A percentile compares a stretch with the other conserved stretches of the same genome.
Evolutionary conservation across 2,797 vertebrate genomes (phyloP).

Genomic region (Microcaecilia unicolor): DNA sequence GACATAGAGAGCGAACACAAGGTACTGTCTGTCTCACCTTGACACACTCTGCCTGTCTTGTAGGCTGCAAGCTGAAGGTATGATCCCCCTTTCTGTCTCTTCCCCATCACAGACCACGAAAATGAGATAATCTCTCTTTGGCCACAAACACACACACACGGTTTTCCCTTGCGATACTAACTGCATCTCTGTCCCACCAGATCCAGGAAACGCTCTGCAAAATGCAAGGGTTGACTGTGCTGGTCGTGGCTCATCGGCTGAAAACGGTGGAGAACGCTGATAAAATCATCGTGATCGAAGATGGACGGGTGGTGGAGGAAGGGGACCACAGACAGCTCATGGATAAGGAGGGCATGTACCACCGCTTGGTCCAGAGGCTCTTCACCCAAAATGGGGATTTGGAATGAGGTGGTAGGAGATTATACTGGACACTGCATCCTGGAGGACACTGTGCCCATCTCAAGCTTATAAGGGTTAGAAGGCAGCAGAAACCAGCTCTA

Average conservation of each 20-base stretch:
- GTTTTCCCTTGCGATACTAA: no score
- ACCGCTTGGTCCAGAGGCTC: conserved; percentile 43
- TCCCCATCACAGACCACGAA: no score
- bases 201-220: conserved; percentile 45
- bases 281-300: conserved; percentile 58
- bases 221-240: conserved; percentile 40
- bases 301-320: conserved; percentile 43
- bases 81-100: background rate
- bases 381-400: background rate
- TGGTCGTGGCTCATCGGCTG: conserved; percentile 74
- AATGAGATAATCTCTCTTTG: no score
- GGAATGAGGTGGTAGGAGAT: background rate
- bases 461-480: no score
- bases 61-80: no score
- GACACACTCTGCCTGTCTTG: no score
- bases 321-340: conserved; percentile 58
- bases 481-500: no score
- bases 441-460: no score
- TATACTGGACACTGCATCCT: no score
- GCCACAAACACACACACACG: no score
- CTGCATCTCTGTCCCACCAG: conserved; percentile 29
- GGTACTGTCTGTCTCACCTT: no score
- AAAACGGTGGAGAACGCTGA: conserved; percentile 59
- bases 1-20: conserved; percentile 49
- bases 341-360: conserved; percentile 47